Evolutionary conservation across 2,113 vertebrate species (phyloP).

Genomic region (Condylura cristata): DNA sequence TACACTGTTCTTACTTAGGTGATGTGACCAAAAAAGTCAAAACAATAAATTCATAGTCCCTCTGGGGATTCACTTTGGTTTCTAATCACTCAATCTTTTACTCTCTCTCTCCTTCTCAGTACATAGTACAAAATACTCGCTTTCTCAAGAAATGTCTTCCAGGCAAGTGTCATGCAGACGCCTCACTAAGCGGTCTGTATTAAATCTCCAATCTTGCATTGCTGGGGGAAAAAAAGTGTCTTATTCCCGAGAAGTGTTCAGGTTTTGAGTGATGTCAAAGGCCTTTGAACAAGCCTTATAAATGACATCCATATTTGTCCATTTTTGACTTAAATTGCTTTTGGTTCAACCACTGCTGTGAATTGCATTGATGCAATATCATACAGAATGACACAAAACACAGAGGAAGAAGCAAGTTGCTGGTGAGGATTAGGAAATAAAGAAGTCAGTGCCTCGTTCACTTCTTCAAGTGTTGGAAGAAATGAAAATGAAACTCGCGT

Average conservation of each 20-base stretch:
- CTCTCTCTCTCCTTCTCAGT: not conserved
- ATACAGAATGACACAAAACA: conserved; percentile 82
- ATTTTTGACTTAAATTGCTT: conserved; percentile 88
- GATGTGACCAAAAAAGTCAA: not conserved
- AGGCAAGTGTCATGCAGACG: not conserved
- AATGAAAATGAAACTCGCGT: conserved; percentile 83
- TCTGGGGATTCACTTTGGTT: conserved; percentile 18
- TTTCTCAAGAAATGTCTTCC: conserved; percentile 38
- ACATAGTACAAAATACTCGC: conserved; percentile 19
- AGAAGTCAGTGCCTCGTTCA: conserved; percentile 80
- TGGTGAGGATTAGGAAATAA: conserved; percentile 81
- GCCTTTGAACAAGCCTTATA: conserved; percentile 84
- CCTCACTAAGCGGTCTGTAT: conserved; percentile 37
- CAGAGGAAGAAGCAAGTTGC: conserved; percentile 78
- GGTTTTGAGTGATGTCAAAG: conserved; percentile 82
- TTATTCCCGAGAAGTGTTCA: conserved; percentile 11
- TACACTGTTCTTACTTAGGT: not conserved
- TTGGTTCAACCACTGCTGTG: conserved; percentile 80
- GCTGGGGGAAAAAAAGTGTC: conserved; percentile 52
- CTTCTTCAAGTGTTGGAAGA: conserved; percentile 81
- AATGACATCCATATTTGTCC: conserved; percentile 87
- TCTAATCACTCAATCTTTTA: not conserved
- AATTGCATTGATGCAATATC: conserved; percentile 83
- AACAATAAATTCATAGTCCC: not conserved
- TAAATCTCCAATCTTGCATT: conserved; percentile 61